phyloP scores from a whole-genome alignment of 2,797 vertebrate species.

The Thamnophis elegans region DNA sequence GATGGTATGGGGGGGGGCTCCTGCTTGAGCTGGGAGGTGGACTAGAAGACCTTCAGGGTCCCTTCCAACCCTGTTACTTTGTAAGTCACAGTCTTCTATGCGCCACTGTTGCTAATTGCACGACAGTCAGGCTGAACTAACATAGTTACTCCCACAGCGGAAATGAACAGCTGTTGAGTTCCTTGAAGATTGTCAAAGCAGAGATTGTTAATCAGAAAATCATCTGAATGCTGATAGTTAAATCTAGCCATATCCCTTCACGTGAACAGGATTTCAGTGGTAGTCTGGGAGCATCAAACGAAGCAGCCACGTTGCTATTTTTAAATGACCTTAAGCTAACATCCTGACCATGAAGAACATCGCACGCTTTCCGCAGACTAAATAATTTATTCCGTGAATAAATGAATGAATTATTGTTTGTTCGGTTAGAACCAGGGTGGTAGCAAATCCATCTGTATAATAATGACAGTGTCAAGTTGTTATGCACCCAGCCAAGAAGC shows the following conservation, averaged over 20 bases:
- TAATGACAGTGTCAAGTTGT: constrained; percentile 39
- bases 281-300: background rate
- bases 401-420: constrained; percentile 29
- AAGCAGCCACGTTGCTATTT: constrained; percentile 18
- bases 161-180: background rate
- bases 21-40: too few species aligned
- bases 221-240: background rate
- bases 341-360: background rate
- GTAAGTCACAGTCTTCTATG: too few species aligned
- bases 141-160: background rate
- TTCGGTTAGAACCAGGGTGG: background rate
- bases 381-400: constrained; percentile 13
- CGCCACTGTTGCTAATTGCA: background rate
- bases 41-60: too few species aligned
- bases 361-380: background rate
- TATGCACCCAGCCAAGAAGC: constrained; percentile 35
- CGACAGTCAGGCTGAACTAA: background rate
- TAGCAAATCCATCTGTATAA: constrained; percentile 30
- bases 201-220: background rate
- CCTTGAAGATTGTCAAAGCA: background rate
- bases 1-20: too few species aligned
- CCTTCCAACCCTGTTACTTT: too few species aligned
- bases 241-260: background rate
- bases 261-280: background rate
- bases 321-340: constrained; percentile 10